Conservation (phyloP, 2,113 vertebrate species). For the Corynorhinus townsendii region DNA sequence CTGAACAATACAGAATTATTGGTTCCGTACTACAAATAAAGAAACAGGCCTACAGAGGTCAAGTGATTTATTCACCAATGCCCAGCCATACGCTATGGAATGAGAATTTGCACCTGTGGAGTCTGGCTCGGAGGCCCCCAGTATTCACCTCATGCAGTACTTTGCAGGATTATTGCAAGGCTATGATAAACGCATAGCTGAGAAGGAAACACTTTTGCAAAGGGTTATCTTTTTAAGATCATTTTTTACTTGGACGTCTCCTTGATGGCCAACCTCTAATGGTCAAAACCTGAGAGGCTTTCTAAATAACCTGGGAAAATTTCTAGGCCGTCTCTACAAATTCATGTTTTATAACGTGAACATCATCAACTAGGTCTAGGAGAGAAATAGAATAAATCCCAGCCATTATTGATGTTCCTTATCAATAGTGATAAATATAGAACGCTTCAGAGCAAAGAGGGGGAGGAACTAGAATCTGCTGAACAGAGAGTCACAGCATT, state of each 20-base stretch:
- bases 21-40: not conserved
- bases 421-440: constrained; percentile 60
- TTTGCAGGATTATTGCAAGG: not conserved
- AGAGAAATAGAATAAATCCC: constrained; percentile 45
- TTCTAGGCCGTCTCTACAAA: not conserved
- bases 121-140: not conserved
- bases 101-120: not conserved
- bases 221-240: constrained; percentile 25
- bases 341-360: constrained; percentile 55
- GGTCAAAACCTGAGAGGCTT: constrained; percentile 29
- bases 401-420: constrained; percentile 37
- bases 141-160: not conserved
- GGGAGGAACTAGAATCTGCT: constrained; percentile 3
- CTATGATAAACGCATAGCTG: constrained; percentile 27
- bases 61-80: not conserved
- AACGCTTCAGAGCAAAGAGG: constrained; percentile 25
- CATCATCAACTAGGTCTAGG: constrained; percentile 33
- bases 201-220: constrained; percentile 23
- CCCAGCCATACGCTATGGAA: not conserved
- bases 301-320: constrained; percentile 37
- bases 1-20: not conserved
- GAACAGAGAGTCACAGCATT: not conserved
- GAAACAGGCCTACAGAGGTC: not conserved
- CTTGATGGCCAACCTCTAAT: constrained; percentile 25
- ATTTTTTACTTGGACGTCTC: constrained; percentile 14